These are phyloP conservation scores for Sialia sialis DNA, from an alignment of 2,113 vertebrate genomes.

Conservation along the genomic window DNA sequence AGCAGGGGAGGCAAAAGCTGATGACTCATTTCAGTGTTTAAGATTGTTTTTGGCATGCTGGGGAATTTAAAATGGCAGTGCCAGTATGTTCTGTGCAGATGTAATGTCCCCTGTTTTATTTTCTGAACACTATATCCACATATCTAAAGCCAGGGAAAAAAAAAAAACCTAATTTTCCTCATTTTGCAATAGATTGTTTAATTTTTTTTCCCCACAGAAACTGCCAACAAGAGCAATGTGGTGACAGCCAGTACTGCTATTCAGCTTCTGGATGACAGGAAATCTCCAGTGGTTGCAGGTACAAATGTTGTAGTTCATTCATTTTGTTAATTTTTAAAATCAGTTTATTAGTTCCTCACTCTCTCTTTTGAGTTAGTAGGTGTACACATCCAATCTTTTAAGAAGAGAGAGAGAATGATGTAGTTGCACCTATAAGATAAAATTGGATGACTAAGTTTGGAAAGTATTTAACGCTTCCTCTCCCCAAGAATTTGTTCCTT, in stretches of 20 bases:
- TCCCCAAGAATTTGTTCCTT: background rate
- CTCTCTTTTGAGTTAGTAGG: background rate
- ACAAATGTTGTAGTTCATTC: background rate
- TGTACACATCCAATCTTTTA: background rate
- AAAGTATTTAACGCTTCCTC: background rate
- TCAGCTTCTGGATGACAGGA: slow-evolving; percentile 94
- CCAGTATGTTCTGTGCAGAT: background rate
- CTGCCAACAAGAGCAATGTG: slow-evolving; percentile 90
- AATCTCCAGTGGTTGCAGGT: slow-evolving; percentile 97
- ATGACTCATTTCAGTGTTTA: background rate
- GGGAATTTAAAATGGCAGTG: background rate
- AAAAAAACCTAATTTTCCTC: background rate
- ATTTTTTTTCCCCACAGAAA: slow-evolving; percentile 61
- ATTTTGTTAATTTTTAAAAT: background rate
- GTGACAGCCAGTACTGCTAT: slow-evolving; percentile 95
- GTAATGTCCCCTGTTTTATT: background rate
- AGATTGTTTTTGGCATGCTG: background rate
- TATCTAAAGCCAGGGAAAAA: rapidly evolving
- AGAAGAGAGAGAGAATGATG: background rate
- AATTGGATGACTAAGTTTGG: background rate
- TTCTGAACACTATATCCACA: background rate
- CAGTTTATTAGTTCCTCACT: background rate
- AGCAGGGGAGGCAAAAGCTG: background rate
- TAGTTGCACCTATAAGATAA: background rate
- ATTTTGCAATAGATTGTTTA: background rate